phyloP scores from a whole-genome alignment of 2,113 vertebrate genomes.

The Amia ocellicauda region DNA sequence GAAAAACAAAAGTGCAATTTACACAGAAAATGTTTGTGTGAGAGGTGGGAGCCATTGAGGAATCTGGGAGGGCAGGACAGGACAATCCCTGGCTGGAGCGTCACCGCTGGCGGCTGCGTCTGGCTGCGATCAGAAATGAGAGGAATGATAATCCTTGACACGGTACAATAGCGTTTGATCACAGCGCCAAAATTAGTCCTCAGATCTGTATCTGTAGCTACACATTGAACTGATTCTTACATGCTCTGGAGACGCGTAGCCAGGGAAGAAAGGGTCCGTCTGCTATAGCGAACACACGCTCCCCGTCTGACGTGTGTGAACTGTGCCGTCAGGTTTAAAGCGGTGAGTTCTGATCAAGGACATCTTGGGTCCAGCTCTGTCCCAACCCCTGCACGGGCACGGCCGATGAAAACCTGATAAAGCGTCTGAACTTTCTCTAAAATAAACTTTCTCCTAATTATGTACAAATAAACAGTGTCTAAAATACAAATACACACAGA shows the following conservation, averaged over 20 bases:
- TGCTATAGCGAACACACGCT: slow-evolving; percentile 32
- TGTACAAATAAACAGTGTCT: slow-evolving; percentile 14
- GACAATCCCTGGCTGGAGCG: too few relatives aligned
- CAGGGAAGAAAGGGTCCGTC: slow-evolving; percentile 34
- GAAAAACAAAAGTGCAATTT: too few relatives aligned
- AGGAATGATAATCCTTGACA: not conserved
- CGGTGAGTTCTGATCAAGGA: slow-evolving; percentile 22
- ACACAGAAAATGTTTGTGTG: too few relatives aligned
- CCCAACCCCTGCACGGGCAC: slow-evolving; percentile 5
- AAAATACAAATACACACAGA: not conserved
- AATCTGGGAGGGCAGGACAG: too few relatives aligned
- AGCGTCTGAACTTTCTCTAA: not conserved
- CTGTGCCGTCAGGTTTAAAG: slow-evolving; percentile 26
- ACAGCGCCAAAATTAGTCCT: not conserved
- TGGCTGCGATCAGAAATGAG: not conserved
- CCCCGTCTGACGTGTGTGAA: slow-evolving; percentile 42
- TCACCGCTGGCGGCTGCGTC: too few relatives aligned
- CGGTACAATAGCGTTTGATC: not conserved
- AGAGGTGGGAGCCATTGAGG: too few relatives aligned
- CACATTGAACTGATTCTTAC: not conserved
- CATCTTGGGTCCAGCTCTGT: slow-evolving; percentile 9
- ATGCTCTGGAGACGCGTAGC: slow-evolving; percentile 8
- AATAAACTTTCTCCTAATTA: slow-evolving; percentile 4
- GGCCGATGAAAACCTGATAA: not conserved
- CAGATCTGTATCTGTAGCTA: too few relatives aligned